Evolutionary conservation across 2,888 invertebrate genomes (phyloP), one percentile per base, ranked within the genome.

Genomic region (Drosophila macrospina): DNA sequence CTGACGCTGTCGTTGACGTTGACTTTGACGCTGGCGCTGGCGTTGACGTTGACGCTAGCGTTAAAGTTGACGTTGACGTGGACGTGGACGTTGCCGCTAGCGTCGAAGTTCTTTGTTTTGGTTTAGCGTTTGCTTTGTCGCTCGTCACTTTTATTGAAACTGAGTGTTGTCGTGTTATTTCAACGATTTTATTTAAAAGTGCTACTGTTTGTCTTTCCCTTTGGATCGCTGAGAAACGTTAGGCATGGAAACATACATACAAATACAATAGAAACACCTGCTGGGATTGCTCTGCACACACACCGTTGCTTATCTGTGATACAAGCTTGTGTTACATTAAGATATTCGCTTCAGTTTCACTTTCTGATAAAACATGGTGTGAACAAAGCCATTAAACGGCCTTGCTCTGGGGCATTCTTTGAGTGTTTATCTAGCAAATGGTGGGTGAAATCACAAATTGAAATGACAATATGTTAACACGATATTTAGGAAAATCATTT

Each of bases 321-420:
- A 10, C 20, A 20, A 20, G 20, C 3, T 2, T 39, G 10, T 16
- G 11, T 11, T 11, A 41, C 8, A 24, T n/a, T 41, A 11, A 44
- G 8, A 44, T 26, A 7, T 44, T 48, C 20, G 36, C 16, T 20
- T 37, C 28, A 16, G 41, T 48, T 74, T 67, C 68, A 32, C 44
- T 56, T 51, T 63, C 28, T 34, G 3, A 24, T 48, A 26, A 26
- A 13, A 30, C 47, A 26, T 56, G 34, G 28, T 15, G 45, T 20
- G 13, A 60, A 24, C 37, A 15, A 45, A 20, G 28, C 37, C 34
- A 32, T 45, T 30, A 10, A 34, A 8, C 32, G 67, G 24, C 67
- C 68, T 69, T 69, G 70, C 62, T 28, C 20, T 36, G 13, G 39
- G 55, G 39, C 3, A 0, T 1, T 39, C 10, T 39, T 5, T 28